Base-by-base conservation (phyloP, 2,113 vertebrate genomes). In the Melanerpes formicivorus region DNA sequence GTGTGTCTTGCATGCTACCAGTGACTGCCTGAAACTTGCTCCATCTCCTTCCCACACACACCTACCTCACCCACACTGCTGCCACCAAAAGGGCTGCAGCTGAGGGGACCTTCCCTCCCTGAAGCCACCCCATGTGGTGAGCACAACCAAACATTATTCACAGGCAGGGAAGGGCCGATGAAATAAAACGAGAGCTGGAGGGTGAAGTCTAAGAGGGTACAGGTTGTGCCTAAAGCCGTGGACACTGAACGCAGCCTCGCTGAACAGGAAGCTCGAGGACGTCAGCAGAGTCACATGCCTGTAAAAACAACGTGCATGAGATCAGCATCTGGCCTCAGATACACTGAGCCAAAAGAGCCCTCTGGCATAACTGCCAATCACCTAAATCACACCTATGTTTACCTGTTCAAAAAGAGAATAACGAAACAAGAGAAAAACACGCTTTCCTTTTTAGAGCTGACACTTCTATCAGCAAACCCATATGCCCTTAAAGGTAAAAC, bases 221-320 rank as follows among this genome's bases (percentile, higher is more conserved):
- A 58, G 30, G 23, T 22, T 2, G 15, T 56, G 27, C 54, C 44
- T 62, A n/a, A 74, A 91, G 54, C 29, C 0, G 2, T 90, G 62
- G 65, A 60, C 10, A 22, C 26, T 3, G 7, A 75, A 52, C 5
- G 3, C 69, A 87, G 64, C 64, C 67, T 60, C 72, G 9, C 32
- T 1, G 3, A 85, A 76, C 95, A 95, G 95, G 91, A 96, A 95
- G 87, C 76, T 29, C 2, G 89, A 71, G 54, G 34, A 94, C 18
- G 54, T 94, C 93, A 93, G 76, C 65, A 58, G 48, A 54, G 48
- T 32, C 8, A 18, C 54, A 80, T 2, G 5, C 32, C 48, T 75
- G 73, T n/a, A 21, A 89, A 73, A 92, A 87, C 52, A 80, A 16
- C 1, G 22, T 37, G 65, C 23, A 2, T 67, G 64, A 92, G 69